Evolutionary conservation across 2,888 invertebrate species (phyloP).

Genomic region (Eupithecia insigniata): DNA sequence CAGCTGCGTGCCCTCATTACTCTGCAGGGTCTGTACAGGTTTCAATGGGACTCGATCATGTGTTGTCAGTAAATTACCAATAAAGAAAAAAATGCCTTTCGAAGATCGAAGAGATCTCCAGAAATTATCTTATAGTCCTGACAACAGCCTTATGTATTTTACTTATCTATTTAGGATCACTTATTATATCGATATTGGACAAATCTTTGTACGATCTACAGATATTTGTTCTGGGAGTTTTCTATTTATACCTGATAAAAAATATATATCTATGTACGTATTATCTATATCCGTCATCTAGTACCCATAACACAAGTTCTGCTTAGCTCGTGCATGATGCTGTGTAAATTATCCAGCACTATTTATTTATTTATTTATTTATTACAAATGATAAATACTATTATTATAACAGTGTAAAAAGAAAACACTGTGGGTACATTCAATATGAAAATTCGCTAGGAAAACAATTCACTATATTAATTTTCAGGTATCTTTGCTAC

Average conservation of each 20-base stretch:
- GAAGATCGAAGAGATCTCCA: background rate
- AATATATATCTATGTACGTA: too few species aligned
- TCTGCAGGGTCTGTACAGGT: background rate
- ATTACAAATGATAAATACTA: background rate
- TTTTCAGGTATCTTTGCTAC: background rate
- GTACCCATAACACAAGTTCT: background rate
- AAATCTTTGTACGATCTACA: background rate
- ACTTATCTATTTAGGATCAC: too few species aligned
- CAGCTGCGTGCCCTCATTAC: slow-evolving; percentile 10
- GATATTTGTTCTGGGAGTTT: background rate
- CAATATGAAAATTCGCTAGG: background rate
- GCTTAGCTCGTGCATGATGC: background rate
- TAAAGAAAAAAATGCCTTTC: background rate
- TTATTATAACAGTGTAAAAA: background rate
- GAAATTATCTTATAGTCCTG: background rate
- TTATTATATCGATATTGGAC: too few species aligned
- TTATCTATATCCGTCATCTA: too few species aligned
- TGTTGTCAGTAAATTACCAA: background rate
- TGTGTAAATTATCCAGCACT: background rate
- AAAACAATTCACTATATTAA: background rate
- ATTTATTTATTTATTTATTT: background rate
- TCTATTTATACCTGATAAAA: too few species aligned
- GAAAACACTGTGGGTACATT: background rate
- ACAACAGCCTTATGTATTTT: background rate
- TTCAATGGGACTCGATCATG: background rate